Conservation (phyloP, 2,888 invertebrate genomes). For the Leptinotarsa haldemani region DNA sequence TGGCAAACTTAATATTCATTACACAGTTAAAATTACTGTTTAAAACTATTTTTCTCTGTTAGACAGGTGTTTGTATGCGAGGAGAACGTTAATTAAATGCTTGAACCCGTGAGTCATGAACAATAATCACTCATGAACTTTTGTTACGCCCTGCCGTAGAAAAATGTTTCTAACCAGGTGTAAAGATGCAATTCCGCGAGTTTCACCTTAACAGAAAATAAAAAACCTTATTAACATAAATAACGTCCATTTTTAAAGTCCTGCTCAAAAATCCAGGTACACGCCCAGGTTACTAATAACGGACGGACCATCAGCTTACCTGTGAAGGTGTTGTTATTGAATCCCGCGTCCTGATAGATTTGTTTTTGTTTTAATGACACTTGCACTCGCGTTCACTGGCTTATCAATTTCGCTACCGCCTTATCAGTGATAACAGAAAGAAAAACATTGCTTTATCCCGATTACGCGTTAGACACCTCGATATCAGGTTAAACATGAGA, state of each 20-base stretch:
- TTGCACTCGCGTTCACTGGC: slow-evolving; percentile 29
- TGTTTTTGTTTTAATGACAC: slow-evolving; percentile 33
- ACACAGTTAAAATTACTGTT: neutral
- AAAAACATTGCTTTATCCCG: slow-evolving; percentile 36
- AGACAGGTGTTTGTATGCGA: neutral
- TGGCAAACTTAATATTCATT: no score
- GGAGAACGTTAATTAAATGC: slow-evolving; percentile 3
- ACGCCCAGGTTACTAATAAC: slow-evolving; percentile 36
- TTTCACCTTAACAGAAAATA: no score
- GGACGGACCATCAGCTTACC: slow-evolving; percentile 36
- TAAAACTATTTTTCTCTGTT: neutral
- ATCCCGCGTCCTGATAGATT: slow-evolving; percentile 34
- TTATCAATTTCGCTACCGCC: slow-evolving; percentile 38
- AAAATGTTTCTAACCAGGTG: neutral
- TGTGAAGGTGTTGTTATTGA: slow-evolving; percentile 42
- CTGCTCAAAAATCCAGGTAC: slow-evolving; percentile 25
- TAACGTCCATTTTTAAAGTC: slow-evolving; percentile 11
- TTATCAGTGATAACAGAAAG: slow-evolving; percentile 30
- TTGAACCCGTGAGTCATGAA: slow-evolving; percentile 14
- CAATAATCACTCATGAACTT: slow-evolving; percentile 5
- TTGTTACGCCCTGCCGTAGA: slow-evolving; percentile 4
- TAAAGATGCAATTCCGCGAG: no score
- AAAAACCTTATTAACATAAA: neutral
- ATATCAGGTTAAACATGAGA: slow-evolving; percentile 34
- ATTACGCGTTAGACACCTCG: slow-evolving; percentile 21